Evolutionary conservation across 2,113 vertebrate genomes (phyloP).

Genomic region (Cromileptes altivelis): DNA sequence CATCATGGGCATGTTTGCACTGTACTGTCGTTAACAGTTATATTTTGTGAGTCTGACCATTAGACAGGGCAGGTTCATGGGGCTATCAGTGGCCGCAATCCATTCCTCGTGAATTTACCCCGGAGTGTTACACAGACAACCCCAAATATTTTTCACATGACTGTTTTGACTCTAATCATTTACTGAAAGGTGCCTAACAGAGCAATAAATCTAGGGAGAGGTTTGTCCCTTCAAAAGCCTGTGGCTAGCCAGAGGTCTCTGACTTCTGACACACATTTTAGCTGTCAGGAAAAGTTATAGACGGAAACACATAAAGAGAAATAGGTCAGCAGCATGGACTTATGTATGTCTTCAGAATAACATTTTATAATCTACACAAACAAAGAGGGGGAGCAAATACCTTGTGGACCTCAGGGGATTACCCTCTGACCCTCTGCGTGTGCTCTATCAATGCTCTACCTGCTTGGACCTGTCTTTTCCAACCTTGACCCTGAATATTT

Average conservation of each 20-base stretch:
- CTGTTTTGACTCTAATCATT: slow-evolving; percentile 28
- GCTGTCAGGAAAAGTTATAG: slow-evolving; percentile 42
- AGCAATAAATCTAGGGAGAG: not conserved
- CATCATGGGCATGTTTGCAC: no score
- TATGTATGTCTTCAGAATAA: slow-evolving; percentile 32
- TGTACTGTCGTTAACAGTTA: no score
- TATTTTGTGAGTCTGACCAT: no score
- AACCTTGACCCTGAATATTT: slow-evolving; percentile 66
- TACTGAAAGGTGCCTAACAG: slow-evolving; percentile 6
- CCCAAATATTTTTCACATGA: not conserved
- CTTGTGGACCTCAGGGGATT: slow-evolving; percentile 48
- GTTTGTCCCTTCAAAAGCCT: slow-evolving; percentile 27
- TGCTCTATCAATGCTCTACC: slow-evolving; percentile 67
- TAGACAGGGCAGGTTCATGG: no score
- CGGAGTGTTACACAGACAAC: not conserved
- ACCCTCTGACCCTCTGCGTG: slow-evolving; percentile 75
- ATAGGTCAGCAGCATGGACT: slow-evolving; percentile 15
- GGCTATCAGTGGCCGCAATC: no score
- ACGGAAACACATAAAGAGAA: slow-evolving; percentile 14
- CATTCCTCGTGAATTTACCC: no score
- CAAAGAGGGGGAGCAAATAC: slow-evolving; percentile 65
- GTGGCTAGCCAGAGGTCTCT: slow-evolving; percentile 6
- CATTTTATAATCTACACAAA: slow-evolving; percentile 60
- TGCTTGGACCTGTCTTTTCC: slow-evolving; percentile 70
- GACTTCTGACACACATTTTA: slow-evolving; percentile 26